Evolutionary conservation across 2,113 vertebrate species (phyloP).

Genomic region (Bucco capensis): DNA sequence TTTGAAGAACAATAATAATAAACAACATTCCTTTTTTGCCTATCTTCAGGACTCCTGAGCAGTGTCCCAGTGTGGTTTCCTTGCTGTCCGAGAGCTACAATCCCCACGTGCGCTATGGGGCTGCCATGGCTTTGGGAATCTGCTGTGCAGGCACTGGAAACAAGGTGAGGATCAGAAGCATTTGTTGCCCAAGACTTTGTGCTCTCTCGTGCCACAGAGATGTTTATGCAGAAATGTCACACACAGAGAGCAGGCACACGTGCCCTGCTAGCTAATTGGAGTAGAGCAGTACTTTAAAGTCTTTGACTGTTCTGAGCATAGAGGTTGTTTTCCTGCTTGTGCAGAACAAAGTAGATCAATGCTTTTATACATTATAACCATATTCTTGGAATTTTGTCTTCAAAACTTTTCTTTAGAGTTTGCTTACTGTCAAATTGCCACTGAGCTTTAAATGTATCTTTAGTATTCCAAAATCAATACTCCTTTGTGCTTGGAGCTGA

Average conservation of each 20-base stretch:
- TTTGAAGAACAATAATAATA: not conserved
- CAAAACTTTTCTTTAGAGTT: not conserved
- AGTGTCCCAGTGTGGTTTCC: slow-evolving; percentile 97
- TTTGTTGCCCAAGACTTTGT: not conserved
- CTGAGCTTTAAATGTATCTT: not conserved
- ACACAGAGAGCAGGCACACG: too few species aligned
- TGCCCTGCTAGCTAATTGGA: not conserved
- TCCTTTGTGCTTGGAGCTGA: not conserved
- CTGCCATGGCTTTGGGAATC: slow-evolving; percentile 97
- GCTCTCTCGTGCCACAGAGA: not conserved
- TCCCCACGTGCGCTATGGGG: slow-evolving; percentile 95
- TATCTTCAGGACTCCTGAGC: slow-evolving; percentile 90
- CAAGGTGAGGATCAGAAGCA: slow-evolving; percentile 80
- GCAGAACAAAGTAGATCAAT: not conserved
- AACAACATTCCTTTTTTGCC: not conserved
- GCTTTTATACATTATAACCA: not conserved
- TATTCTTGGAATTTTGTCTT: slow-evolving; percentile 2
- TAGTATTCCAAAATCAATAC: not conserved
- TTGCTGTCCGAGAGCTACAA: slow-evolving; percentile 98
- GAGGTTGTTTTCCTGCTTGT: not conserved
- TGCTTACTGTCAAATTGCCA: not conserved
- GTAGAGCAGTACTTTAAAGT: not conserved
- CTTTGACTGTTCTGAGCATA: not conserved
- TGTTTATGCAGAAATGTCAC: not conserved
- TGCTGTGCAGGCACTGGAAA: slow-evolving; percentile 98